Conservation (phyloP, 1,140 invertebrate species). For the Neotoxoptera formosana region DNA sequence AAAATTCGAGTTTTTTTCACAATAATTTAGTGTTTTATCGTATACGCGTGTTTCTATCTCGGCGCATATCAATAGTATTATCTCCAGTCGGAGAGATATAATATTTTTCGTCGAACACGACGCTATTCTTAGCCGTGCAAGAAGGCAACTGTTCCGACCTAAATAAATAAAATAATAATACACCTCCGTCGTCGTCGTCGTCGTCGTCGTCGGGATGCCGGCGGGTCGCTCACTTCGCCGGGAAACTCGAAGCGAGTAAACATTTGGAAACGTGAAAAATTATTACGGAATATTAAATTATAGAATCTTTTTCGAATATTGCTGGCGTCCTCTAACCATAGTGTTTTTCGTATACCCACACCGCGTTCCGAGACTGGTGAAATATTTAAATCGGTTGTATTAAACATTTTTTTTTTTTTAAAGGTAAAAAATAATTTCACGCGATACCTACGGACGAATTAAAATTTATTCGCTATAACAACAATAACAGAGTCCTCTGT, state of each 20-base stretch:
- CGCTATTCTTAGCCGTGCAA: too few species aligned
- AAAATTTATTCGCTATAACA: neutral
- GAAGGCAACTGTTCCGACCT: neutral
- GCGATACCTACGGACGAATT: neutral
- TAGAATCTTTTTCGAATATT: neutral
- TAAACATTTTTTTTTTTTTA: rapidly evolving
- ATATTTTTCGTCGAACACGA: too few species aligned
- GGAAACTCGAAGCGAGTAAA: neutral
- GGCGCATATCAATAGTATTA: too few species aligned
- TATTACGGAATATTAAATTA: neutral
- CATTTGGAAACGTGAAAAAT: neutral
- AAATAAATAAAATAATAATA: neutral
- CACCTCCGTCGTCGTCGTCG: too few species aligned
- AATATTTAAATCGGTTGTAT: neutral
- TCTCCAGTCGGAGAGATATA: too few species aligned
- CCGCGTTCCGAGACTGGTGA: neutral
- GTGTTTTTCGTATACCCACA: too few species aligned
- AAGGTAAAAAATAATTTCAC: neutral
- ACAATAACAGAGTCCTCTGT: too few species aligned
- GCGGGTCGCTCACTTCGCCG: neutral
- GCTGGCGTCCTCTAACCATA: neutral
- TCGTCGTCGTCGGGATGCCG: too few species aligned
- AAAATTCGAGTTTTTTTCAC: neutral
- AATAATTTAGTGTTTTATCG: too few species aligned
- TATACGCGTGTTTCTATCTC: too few species aligned